A percentile compares a stretch with the other conserved stretches of the same genome.
These are phyloP conservation scores for Pseudorasbora parva DNA, from an alignment of 2,113 vertebrate genomes.

Conservation along the genomic window DNA sequence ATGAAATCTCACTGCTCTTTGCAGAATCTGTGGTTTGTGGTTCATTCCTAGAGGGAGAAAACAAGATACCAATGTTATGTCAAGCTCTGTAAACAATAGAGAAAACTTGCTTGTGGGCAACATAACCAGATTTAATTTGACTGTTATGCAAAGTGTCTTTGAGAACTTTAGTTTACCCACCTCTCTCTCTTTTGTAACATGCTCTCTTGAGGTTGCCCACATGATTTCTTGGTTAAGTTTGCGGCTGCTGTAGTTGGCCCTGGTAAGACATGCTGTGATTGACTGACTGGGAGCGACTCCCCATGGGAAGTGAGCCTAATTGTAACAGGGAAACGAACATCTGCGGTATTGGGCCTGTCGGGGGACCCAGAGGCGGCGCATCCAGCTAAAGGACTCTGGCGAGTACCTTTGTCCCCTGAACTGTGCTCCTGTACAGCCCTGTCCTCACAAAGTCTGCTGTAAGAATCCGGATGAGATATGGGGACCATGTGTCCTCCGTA, in stretches of 20 bases:
- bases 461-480: conserved; percentile 65
- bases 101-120: neutral
- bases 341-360: conserved; percentile 85
- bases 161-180: neutral
- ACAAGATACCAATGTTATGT: neutral
- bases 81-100: neutral
- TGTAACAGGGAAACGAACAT: conserved; percentile 75
- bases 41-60: conserved; percentile 50
- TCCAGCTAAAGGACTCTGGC: conserved; percentile 88
- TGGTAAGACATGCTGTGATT: conserved; percentile 64
- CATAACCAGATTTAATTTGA: neutral
- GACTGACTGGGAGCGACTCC: conserved; percentile 63
- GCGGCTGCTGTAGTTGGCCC: conserved; percentile 61
- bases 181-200: conserved; percentile 52
- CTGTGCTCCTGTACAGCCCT: conserved; percentile 60
- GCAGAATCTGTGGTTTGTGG: conserved; percentile 13
- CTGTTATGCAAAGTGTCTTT: neutral
- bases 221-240: conserved; percentile 41
- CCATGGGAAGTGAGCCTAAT: conserved; percentile 48
- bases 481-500: conserved; percentile 75
- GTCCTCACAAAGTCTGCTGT: conserved; percentile 67
- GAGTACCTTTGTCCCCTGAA: conserved; percentile 76
- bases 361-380: conserved; percentile 91
- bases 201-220: conserved; percentile 63
- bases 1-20: conserved; percentile 19